A percentile compares a stretch with the other conserved stretches of the same genome.
These are phyloP conservation scores for Diarsia dahlii DNA, from an alignment of 2,888 invertebrate species.

Conservation along the genomic window DNA sequence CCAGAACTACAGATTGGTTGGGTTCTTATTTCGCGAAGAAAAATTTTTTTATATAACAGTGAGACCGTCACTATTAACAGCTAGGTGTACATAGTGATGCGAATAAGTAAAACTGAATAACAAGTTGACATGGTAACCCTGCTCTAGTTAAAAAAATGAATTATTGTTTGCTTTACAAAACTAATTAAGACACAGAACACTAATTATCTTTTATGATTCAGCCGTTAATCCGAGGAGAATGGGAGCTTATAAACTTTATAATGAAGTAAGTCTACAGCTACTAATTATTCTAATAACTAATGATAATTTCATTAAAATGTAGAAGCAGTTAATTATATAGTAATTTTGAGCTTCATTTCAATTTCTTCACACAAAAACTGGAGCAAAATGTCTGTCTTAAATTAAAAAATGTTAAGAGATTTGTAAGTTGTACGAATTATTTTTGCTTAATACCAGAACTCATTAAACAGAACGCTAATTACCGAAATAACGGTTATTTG, in stretches of 20 bases:
- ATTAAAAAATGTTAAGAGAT: not conserved
- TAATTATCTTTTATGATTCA: slow-evolving; percentile 53
- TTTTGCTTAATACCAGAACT: not conserved
- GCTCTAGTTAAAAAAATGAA: slow-evolving; percentile 26
- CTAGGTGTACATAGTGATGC: not conserved
- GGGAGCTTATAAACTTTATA: slow-evolving; percentile 30
- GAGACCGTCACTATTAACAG: not conserved
- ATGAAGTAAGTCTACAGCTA: slow-evolving; percentile 17
- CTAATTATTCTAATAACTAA: slow-evolving; percentile 1
- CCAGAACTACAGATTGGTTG: not conserved
- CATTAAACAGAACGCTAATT: not conserved
- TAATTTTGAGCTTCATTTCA: slow-evolving; percentile 7
- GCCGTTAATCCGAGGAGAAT: slow-evolving; percentile 38
- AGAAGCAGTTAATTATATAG: slow-evolving; percentile 4
- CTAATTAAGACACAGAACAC: slow-evolving; percentile 34
- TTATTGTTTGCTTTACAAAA: slow-evolving; percentile 18
- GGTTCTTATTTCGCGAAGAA: not conserved
- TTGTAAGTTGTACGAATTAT: not conserved
- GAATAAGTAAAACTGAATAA: slow-evolving; percentile 1
- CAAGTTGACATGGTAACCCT: slow-evolving; percentile 27
- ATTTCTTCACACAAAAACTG: not conserved
- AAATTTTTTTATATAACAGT: not conserved
- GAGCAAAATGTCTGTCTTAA: not conserved
- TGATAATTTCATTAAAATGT: slow-evolving; percentile 25
- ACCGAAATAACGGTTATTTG: slow-evolving; percentile 38